phyloP scores from a whole-genome alignment of 2,888 invertebrate species.

The Macaria liturata region DNA sequence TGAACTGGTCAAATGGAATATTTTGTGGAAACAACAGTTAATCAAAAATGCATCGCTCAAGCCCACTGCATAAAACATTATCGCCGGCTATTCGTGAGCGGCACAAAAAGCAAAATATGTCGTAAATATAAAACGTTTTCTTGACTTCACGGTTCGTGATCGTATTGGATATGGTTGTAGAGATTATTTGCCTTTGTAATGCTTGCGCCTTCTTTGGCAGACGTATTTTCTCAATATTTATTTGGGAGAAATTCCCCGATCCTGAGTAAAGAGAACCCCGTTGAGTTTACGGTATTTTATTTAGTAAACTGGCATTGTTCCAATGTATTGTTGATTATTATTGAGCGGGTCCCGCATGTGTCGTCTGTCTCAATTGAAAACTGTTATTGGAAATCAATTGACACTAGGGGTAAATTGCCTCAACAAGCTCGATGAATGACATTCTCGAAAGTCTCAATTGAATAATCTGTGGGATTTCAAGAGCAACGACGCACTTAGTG shows the following conservation, averaged over 20 bases:
- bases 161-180: slow-evolving; percentile 43
- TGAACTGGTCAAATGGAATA: too few relatives aligned
- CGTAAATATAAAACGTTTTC: slow-evolving; percentile 36
- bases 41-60: slow-evolving; percentile 8
- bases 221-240: slow-evolving; percentile 40
- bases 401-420: slow-evolving; percentile 60
- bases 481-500: background rate
- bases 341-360: slow-evolving; percentile 73
- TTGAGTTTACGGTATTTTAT: slow-evolving; percentile 55
- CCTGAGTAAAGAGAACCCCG: slow-evolving; percentile 50
- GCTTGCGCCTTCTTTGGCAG: slow-evolving; percentile 42
- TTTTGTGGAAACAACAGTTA: slow-evolving; percentile 1
- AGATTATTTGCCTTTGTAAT: slow-evolving; percentile 44
- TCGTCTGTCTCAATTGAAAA: slow-evolving; percentile 74
- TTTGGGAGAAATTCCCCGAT: slow-evolving; percentile 45
- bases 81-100: slow-evolving; percentile 16
- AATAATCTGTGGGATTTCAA: background rate
- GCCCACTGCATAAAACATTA: slow-evolving; percentile 27
- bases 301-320: slow-evolving; percentile 61
- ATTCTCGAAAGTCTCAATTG: slow-evolving; percentile 24
- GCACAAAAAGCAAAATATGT: slow-evolving; percentile 27
- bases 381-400: slow-evolving; percentile 82
- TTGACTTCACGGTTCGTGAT: slow-evolving; percentile 39
- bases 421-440: slow-evolving; percentile 59
- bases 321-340: slow-evolving; percentile 71